Evolutionary conservation across 2,113 vertebrate genomes (phyloP), one percentile per base, ranked within the genome.

Genomic region (Lepus europaeus): DNA sequence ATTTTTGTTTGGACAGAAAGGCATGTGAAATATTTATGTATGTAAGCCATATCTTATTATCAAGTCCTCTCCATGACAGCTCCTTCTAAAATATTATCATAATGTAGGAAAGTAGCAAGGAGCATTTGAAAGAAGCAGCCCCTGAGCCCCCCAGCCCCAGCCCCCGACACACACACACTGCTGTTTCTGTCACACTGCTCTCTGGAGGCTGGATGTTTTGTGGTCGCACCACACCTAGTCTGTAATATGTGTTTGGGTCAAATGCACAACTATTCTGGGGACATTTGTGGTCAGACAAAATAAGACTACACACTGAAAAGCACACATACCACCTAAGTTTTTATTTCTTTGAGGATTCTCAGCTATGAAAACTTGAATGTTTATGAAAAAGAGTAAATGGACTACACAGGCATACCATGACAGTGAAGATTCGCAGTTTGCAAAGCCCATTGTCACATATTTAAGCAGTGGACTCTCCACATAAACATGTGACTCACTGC

Each of bases 1-100:
- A 25, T 49, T 63, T 59, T 6, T 74, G 20, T 93, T 83, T 89
- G 59, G 49, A 51, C 45, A 83, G 64, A 80, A 93, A 91, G 39
- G 22, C 22, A n/a, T n/a, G 12, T 96, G 70, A 77, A 69, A 45
- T 91, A 53, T 17, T 79, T 14, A 64, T 49, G 12, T 73, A 8
- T 56, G 20, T 51, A 25, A 79, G 6, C 23, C 56, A 1, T 36
- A n/a, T 49, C 39, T 66, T 81, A 27, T 17, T 56, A 19, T 7
- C 56, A 59, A 17, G 22, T 51, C 20, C 3, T 87, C 56, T 68
- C n/a, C 91, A n/a, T 95, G 68, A 51, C 17, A 83, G 23, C 6
- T 77, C 1, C 3, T 20, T 89, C 59, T 79, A 27, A 89, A 79
- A 39, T 68, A 51, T 86, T 61, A n/a, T 61, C 33, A n/a, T 82